Base-by-base conservation (phyloP, 2,888 invertebrate genomes). In the Rhopalosiphum nymphaeae region DNA sequence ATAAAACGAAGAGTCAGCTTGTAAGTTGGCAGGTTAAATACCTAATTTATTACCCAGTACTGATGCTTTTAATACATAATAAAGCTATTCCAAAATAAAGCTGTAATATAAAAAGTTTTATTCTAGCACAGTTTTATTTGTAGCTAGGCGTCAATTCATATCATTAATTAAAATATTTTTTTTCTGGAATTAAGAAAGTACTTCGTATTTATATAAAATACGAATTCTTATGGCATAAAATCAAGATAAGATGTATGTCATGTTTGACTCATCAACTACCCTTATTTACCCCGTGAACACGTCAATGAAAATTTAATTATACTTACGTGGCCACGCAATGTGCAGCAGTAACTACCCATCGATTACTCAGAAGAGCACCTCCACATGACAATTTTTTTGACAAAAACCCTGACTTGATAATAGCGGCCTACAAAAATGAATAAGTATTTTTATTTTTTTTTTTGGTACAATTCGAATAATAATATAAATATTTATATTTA, bases 261-360 rank as follows among this genome's bases (percentile, higher is more conserved):
- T 36, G 36, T 67, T 67, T 16, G 10, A 67, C 16, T n/a, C n/a
- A 21, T 36, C 16, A 36, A 7, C n/a, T 16, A n/a, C 36, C 53
- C 21, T 53, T 53, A 53, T 21, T 53, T 53, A 67, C 1, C 26
- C 49, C 9, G 42, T 67, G n/a, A 29, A 36, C n/a, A 90, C 46
- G 78, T 91, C 57, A 94, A 91, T 46, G 29, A 46, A 42, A 91
- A 46, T 13, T 21, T 46, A 36, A 49, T 84, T 56, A 94, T 95
- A 97, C 98, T 97, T 96, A 98, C 98, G 98, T 98, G 95, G 98
- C 98, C 91, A 98, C 98, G 96, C 98, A 98, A 96, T 98, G 98
- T 7, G 98, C 98, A 0, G 98, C 98, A 0, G 98, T 99, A 3
- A 98, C 97, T 21, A 98, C 98, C 98, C 98, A 99, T 96, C 98